These are phyloP conservation scores for Drosophila prosaltans DNA, from an alignment of 1,140 invertebrate species.

Conservation along the genomic window DNA sequence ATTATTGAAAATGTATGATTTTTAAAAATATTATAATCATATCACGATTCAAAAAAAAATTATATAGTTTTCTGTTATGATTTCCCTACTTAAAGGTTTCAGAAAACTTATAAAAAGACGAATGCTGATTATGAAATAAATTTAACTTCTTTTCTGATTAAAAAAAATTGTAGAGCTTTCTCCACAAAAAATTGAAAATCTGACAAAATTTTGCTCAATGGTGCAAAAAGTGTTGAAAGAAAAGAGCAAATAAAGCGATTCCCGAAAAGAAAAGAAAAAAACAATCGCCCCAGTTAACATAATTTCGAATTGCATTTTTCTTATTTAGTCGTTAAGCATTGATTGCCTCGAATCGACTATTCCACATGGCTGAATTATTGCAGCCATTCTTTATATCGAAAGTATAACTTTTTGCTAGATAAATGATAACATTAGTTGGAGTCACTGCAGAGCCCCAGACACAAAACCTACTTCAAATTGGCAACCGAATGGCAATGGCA, in stretches of 20 bases:
- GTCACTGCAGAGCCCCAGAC: slow-evolving; percentile 24
- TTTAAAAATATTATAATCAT: no score
- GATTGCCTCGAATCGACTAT: slow-evolving; percentile 8
- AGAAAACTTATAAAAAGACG: no score
- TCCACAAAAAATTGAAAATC: not conserved
- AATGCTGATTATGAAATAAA: not conserved
- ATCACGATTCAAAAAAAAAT: no score
- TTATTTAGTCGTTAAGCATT: slow-evolving; percentile 17
- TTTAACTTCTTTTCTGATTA: not conserved
- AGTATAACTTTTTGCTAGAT: slow-evolving; percentile 20
- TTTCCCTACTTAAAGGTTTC: no score
- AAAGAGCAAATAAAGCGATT: slow-evolving; percentile 7
- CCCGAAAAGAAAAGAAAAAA: not conserved
- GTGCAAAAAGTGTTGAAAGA: slow-evolving; percentile 1
- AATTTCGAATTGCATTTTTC: slow-evolving; percentile 14
- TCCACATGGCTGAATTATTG: not conserved
- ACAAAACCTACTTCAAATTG: slow-evolving; percentile 51
- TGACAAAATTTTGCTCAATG: not conserved
- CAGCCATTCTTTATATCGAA: not conserved
- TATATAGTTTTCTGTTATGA: no score
- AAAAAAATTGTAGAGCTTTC: slow-evolving; percentile 14
- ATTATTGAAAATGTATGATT: no score
- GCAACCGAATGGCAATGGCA: slow-evolving; percentile 28
- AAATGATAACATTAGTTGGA: slow-evolving; percentile 41
- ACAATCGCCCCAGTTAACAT: not conserved